Evolutionary conservation across 2,888 invertebrate genomes (phyloP), one percentile per base, ranked within the genome.

Genomic region (Teinopalpus imperialis): DNA sequence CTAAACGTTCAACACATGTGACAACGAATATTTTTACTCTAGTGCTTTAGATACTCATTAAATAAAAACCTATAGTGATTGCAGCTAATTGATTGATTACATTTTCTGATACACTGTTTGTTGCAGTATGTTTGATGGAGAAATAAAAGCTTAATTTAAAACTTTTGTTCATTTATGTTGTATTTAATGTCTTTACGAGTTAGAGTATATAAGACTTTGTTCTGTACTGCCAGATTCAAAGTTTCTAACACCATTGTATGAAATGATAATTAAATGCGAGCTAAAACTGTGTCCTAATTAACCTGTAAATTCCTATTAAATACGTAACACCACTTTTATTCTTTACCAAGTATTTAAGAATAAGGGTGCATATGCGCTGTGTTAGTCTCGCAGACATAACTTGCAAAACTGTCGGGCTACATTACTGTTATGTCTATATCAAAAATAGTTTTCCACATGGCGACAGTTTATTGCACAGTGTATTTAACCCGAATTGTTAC

Each of bases 211-310:
- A 74, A 74, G 67, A 67, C 59, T 69, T 66, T 69, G 73, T 78
- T 74, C 74, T 56, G 66, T 73, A 82, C 85, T 86, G 83, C 85
- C 86, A 86, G 80, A 77, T 77, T 73, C 66, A 74, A 77, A 80
- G 78, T 80, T 78, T 75, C 70, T 75, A 76, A 82, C 82, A 81
- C 82, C 82, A 81, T 80, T 58, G 61, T 65, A 54, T 63, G 66
- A 24, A 59, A 66, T 65, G 63, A 66, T 63, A 71, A 52, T 56
- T 70, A 71, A 62, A 55, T 67, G 70, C 59, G 59, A 62, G 56
- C 50, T 55, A 49, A 59, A 62, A 57, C 57, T 64, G 52, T 76
- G 75, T 77, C 72, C 70, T 69, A 59, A 54, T 47, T 45, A 54
- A 57, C 49, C 34, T 52, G 51, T 56, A 49, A 44, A 52, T 65